Conservation (phyloP, 2,113 vertebrate species). For the Apteryx owenii region DNA sequence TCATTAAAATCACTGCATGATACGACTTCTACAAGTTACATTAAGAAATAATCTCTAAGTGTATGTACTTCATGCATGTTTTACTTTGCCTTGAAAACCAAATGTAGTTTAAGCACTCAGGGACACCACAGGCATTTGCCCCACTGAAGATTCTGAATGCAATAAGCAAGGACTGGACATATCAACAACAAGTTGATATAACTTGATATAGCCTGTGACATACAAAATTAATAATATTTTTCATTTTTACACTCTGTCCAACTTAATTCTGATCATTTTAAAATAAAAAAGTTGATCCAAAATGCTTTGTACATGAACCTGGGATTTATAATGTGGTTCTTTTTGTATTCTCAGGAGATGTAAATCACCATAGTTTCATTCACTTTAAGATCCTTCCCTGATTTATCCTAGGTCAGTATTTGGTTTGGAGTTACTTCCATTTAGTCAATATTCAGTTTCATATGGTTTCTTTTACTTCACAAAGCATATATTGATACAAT, state of each 20-base stretch:
- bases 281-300: not conserved
- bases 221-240: constrained; percentile 2
- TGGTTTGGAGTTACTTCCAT: not conserved
- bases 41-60: constrained; percentile 23
- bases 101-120: not conserved
- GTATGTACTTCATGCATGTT: not conserved
- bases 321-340: not conserved
- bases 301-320: not conserved
- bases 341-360: not conserved
- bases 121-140: not conserved
- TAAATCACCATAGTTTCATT: not conserved
- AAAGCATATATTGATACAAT: not conserved
- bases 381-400: not conserved
- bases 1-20: constrained; percentile 53
- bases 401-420: not conserved
- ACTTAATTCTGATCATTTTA: not conserved
- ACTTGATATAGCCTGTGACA: not conserved
- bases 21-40: not conserved
- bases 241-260: constrained; percentile 7
- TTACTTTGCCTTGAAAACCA: not conserved
- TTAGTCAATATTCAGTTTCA: not conserved
- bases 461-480: not conserved
- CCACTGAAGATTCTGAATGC: not conserved
- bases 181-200: not conserved
- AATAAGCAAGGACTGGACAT: not conserved